A percentile compares a stretch with the other conserved stretches of the same genome.
Conservation (phyloP, 2,888 invertebrate species). For the Hesperia comma region DNA sequence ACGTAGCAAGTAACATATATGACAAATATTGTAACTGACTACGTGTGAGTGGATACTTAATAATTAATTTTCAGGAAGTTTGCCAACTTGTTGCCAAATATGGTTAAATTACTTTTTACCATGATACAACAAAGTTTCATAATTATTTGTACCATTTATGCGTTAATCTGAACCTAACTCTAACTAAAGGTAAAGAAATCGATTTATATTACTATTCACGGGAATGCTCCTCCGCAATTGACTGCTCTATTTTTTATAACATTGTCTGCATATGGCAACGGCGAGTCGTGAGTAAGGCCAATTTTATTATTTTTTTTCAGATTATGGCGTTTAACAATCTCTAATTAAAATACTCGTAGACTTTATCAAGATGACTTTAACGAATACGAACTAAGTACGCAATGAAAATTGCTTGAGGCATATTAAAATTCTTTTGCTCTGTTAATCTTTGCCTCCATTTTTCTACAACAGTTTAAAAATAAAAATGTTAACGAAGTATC, state of each 20-base stretch:
- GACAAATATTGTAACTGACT: no score
- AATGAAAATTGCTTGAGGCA: slow-evolving; percentile 19
- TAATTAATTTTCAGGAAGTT: no score
- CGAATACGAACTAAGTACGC: slow-evolving; percentile 30
- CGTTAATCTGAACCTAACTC: no score
- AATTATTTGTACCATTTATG: neutral
- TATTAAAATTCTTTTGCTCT: slow-evolving; percentile 28
- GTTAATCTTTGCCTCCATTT: slow-evolving; percentile 22
- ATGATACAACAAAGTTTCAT: no score
- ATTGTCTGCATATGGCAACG: slow-evolving; percentile 29
- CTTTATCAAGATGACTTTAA: slow-evolving; percentile 37
- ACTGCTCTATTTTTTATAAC: slow-evolving; percentile 20
- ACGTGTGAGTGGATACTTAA: no score
- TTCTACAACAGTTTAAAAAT: slow-evolving; percentile 10
- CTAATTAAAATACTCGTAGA: slow-evolving; percentile 36
- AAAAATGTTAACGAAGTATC: neutral
- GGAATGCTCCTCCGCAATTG: slow-evolving; percentile 17
- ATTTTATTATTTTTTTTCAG: slow-evolving; percentile 31
- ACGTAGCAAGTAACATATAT: no score
- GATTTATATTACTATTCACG: neutral
- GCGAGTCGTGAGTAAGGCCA: slow-evolving; percentile 33
- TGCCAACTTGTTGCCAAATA: no score
- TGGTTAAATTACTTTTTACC: no score
- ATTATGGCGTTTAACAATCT: slow-evolving; percentile 38
- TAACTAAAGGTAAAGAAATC: no score